A percentile compares a stretch with the other conserved stretches of the same genome.
Evolutionary conservation across 1,140 invertebrate species (phyloP).

Genomic region (Hyphantria cunea): DNA sequence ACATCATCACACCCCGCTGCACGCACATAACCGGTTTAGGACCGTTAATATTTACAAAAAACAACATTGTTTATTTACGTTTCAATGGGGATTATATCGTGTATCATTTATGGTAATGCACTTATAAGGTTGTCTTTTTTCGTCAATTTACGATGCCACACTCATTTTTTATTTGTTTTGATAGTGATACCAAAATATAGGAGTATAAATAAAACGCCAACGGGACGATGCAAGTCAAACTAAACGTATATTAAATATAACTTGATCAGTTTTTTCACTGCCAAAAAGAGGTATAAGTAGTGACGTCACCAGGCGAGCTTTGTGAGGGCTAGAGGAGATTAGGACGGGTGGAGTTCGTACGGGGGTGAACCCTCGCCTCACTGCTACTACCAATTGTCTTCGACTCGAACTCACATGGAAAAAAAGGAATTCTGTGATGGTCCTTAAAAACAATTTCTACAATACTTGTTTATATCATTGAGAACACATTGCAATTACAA

Average conservation of each 20-base stretch:
- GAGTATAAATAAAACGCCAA: too few relatives aligned
- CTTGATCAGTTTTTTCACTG: conserved; percentile 64
- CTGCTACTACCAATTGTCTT: conserved; percentile 43
- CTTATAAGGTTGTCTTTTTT: not conserved
- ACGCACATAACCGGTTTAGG: conserved; percentile 51
- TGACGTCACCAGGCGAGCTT: conserved; percentile 67
- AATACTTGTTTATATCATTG: too few relatives aligned
- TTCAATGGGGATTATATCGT: conserved; percentile 36
- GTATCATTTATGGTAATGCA: conserved; percentile 36
- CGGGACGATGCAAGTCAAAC: not conserved
- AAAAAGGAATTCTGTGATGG: not conserved
- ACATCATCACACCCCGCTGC: conserved; percentile 39
- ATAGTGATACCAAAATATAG: too few relatives aligned
- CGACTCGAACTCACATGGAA: conserved; percentile 32
- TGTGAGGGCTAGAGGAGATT: conserved; percentile 66
- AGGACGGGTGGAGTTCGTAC: conserved; percentile 46
- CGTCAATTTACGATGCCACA: too few relatives aligned
- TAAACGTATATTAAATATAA: conserved; percentile 36
- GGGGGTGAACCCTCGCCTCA: conserved; percentile 53
- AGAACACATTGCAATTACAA: too few relatives aligned
- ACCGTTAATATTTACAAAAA: conserved; percentile 48
- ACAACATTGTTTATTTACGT: conserved; percentile 39
- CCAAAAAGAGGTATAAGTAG: conserved; percentile 65
- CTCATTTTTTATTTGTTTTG: too few relatives aligned
- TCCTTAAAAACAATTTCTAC: too few relatives aligned